Evolutionary conservation across 2,113 vertebrate species (phyloP).

Genomic region (Accipiter cooperii): DNA sequence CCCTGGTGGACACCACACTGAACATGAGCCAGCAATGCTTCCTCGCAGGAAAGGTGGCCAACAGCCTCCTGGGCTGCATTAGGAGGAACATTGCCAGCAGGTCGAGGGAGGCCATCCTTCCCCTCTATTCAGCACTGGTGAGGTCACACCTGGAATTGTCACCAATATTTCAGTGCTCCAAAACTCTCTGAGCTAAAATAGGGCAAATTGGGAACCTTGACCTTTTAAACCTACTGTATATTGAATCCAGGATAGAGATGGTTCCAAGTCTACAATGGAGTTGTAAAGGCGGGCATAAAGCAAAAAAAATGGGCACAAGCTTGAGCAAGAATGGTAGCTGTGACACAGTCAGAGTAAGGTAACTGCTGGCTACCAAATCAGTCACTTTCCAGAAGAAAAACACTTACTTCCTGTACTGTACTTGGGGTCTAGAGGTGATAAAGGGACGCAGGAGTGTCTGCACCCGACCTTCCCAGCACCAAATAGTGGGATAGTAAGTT

Average conservation of each 20-base stretch:
- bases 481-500: slow-evolving; percentile 96
- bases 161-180: not conserved
- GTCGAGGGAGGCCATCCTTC: not conserved
- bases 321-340: not conserved
- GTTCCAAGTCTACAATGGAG: not conserved
- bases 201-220: not conserved
- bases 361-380: not conserved
- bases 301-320: not conserved
- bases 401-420: slow-evolving; percentile 93
- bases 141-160: not conserved
- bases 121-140: not conserved
- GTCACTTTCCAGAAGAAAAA: not conserved
- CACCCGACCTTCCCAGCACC: slow-evolving; percentile 97
- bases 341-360: not conserved
- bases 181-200: not conserved
- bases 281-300: not conserved
- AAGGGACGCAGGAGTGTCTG: slow-evolving; percentile 95
- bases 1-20: not conserved
- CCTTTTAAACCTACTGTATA: not conserved
- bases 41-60: not conserved
- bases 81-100: not conserved
- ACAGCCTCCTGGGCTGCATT: not conserved
- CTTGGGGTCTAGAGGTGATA: slow-evolving; percentile 88
- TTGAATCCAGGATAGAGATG: not conserved
- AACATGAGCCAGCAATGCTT: not conserved